A percentile compares a stretch with the other conserved stretches of the same genome.
phyloP scores from a whole-genome alignment of 37 sponge, comb jelly and placozoan species.

The Hexactinellida sp. region DNA sequence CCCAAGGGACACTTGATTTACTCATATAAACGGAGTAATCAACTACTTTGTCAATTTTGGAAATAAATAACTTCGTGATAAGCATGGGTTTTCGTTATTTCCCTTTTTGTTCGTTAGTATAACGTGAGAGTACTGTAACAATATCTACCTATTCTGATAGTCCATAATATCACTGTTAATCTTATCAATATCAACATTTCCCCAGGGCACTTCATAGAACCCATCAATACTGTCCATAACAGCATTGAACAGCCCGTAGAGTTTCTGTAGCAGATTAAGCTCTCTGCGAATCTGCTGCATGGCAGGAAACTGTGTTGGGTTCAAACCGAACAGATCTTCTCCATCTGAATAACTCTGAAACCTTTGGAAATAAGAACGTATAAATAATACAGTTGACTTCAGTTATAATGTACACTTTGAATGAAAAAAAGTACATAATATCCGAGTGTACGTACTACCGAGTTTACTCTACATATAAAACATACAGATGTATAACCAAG shows the following conservation, averaged over 20 bases:
- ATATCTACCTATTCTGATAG: conserved; percentile 79
- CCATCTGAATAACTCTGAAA: conserved; percentile 85
- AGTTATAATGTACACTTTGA: too few species aligned
- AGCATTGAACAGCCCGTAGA: conserved; percentile 77
- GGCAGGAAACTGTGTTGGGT: conserved; percentile 71
- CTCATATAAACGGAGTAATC: too few species aligned
- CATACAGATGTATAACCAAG: too few species aligned
- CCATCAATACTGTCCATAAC: conserved; percentile 75
- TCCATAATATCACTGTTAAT: conserved; percentile 87
- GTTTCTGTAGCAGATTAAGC: conserved; percentile 83
- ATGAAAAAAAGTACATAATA: too few species aligned
- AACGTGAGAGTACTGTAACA: too few species aligned
- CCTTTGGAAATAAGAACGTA: not conserved
- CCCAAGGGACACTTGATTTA: too few species aligned
- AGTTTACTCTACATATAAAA: too few species aligned
- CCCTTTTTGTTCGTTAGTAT: too few species aligned
- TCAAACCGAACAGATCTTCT: conserved; percentile 85
- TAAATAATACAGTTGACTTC: not conserved
- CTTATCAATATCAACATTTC: conserved; percentile 85
- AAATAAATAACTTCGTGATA: too few species aligned
- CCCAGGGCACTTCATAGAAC: conserved; percentile 91
- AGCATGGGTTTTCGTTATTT: too few species aligned
- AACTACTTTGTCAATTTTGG: too few species aligned
- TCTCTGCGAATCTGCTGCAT: conserved; percentile 55
- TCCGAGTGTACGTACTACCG: too few species aligned